Percentiles rank a stretch among this genome's conserved stretches.
Evolutionary conservation across 1,140 invertebrate species (phyloP).

Genomic region (Vollenhovia emeryi): DNA sequence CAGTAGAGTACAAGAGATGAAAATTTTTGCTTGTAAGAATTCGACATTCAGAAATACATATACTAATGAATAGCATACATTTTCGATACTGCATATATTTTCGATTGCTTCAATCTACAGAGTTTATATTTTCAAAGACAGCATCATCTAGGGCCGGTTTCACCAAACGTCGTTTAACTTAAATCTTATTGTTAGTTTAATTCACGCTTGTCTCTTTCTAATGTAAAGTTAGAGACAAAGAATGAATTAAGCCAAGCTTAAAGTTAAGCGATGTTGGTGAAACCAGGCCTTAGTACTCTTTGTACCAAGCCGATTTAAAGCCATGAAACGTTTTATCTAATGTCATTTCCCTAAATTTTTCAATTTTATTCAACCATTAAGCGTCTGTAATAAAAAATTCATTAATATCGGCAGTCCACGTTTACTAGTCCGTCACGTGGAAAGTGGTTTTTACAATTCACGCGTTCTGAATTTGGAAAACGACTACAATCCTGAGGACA

Average conservation of each 20-base stretch:
- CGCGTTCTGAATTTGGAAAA: conserved; percentile 24
- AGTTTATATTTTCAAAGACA: background rate
- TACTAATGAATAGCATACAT: background rate
- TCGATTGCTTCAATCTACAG: background rate
- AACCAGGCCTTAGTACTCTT: background rate
- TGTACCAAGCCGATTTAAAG: background rate
- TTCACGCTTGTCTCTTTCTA: too few relatives aligned
- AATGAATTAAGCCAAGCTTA: too few relatives aligned
- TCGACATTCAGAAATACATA: background rate
- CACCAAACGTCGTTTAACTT: too few relatives aligned
- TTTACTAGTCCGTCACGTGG: background rate
- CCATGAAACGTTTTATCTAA: background rate
- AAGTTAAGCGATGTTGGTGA: too few relatives aligned
- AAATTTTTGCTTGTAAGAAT: background rate
- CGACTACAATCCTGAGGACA: background rate
- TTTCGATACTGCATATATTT: background rate
- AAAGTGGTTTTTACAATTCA: background rate
- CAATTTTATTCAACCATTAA: background rate
- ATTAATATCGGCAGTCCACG: background rate
- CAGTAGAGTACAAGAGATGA: background rate
- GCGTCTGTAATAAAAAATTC: background rate
- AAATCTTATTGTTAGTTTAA: too few relatives aligned
- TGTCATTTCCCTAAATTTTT: background rate
- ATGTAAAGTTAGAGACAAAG: too few relatives aligned
- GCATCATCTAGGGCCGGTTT: too few relatives aligned